phyloP scores from a whole-genome alignment of 1,140 invertebrate species.

The Polypedilum vanderplanki region DNA sequence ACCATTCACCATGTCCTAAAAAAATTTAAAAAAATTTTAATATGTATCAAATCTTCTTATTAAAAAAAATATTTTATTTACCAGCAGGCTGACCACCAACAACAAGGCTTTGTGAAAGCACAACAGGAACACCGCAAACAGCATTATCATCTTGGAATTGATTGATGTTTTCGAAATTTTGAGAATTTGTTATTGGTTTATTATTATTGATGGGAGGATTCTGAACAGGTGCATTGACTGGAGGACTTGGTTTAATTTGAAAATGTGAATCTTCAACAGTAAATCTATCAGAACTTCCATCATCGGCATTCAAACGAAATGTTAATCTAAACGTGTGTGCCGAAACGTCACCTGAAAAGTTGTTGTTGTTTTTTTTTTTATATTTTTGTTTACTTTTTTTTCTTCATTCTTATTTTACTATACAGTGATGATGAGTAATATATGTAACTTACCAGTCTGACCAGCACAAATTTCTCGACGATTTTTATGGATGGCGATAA shows the following conservation, averaged over 20 bases:
- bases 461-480: not conserved
- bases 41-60: too few relatives aligned
- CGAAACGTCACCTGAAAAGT: not conserved
- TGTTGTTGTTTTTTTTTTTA: too few relatives aligned
- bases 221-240: not conserved
- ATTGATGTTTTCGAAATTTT: not conserved
- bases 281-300: not conserved
- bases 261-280: not conserved
- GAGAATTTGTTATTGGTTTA: not conserved
- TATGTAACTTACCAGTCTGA: not conserved
- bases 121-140: not conserved
- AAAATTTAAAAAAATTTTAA: too few relatives aligned
- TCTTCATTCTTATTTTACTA: not conserved
- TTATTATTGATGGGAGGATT: not conserved
- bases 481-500: not conserved
- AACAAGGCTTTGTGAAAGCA: not conserved
- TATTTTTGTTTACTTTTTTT: not conserved
- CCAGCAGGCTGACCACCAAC: not conserved
- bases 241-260: not conserved
- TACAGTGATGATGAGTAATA: not conserved
- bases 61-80: too few relatives aligned
- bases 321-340: not conserved
- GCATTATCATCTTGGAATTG: constrained; percentile 2
- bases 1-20: not conserved
- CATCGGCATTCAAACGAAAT: not conserved